phyloP scores from a whole-genome alignment of 2,797 vertebrate genomes.

The Sebastes diaconus region DNA sequence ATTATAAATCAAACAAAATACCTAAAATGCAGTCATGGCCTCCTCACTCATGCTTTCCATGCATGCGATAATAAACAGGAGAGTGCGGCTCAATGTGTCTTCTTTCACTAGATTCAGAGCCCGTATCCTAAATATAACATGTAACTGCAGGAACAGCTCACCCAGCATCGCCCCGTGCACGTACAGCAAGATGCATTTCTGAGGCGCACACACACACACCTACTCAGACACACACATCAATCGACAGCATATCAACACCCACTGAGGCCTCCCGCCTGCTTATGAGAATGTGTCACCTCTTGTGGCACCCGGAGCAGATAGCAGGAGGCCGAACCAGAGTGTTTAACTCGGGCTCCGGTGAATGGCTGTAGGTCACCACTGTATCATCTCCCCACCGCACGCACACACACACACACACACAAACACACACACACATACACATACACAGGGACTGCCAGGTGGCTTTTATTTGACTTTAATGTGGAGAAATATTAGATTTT shows the following conservation, averaged over 20 bases:
- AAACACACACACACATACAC: constrained; percentile 17
- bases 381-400: constrained; percentile 56
- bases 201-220: neutral
- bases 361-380: constrained; percentile 68
- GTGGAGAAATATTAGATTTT: constrained; percentile 80
- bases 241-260: constrained; percentile 43
- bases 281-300: constrained; percentile 64
- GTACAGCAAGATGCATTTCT: neutral
- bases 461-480: constrained; percentile 78
- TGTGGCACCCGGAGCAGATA: constrained; percentile 60
- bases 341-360: constrained; percentile 63
- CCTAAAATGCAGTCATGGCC: neutral
- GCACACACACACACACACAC: constrained; percentile 16
- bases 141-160: constrained; percentile 9
- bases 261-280: constrained; percentile 48
- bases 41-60: neutral
- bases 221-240: constrained; percentile 34
- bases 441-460: constrained; percentile 57
- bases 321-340: constrained; percentile 58
- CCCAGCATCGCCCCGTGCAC: constrained; percentile 9
- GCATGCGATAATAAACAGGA: neutral
- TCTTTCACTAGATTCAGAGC: neutral
- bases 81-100: neutral
- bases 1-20: constrained; percentile 2
- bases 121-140: constrained; percentile 14